Percentiles rank a stretch among this genome's conserved stretches.
These are phyloP conservation scores for Taenaris catops DNA, from an alignment of 2,888 invertebrate species.

Conservation along the genomic window DNA sequence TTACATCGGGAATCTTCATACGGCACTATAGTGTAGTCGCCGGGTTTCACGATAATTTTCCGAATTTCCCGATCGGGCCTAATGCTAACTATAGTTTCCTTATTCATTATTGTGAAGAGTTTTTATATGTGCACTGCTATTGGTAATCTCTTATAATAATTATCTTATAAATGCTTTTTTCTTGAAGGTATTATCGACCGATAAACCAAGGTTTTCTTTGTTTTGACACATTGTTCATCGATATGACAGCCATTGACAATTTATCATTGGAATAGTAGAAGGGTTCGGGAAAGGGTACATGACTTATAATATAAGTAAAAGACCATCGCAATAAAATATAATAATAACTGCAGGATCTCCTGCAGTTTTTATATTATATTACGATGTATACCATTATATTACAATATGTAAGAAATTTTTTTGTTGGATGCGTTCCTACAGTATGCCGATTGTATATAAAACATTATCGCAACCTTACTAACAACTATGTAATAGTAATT, in stretches of 20 bases:
- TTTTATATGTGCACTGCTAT: conserved; percentile 1
- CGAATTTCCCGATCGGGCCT: conserved; percentile 56
- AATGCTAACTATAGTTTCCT: conserved; percentile 43
- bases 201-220: conserved; percentile 10
- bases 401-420: too few species aligned
- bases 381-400: too few species aligned
- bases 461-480: too few species aligned
- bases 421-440: too few species aligned
- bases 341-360: too few species aligned
- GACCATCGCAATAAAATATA: too few species aligned
- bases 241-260: neutral
- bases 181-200: conserved; percentile 18
- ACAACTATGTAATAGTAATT: too few species aligned
- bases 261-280: too few species aligned
- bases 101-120: conserved; percentile 35
- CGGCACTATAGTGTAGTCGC: conserved; percentile 58
- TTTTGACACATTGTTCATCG: conserved; percentile 3
- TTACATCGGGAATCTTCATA: conserved; percentile 67
- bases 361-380: too few species aligned
- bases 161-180: conserved; percentile 1
- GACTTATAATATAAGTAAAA: too few species aligned
- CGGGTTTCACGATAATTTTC: conserved; percentile 53
- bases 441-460: too few species aligned
- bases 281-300: too few species aligned
- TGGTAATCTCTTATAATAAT: conserved; percentile 1